Base-by-base conservation (phyloP, 2,797 vertebrate species). In the Neopelma chrysocephalum region DNA sequence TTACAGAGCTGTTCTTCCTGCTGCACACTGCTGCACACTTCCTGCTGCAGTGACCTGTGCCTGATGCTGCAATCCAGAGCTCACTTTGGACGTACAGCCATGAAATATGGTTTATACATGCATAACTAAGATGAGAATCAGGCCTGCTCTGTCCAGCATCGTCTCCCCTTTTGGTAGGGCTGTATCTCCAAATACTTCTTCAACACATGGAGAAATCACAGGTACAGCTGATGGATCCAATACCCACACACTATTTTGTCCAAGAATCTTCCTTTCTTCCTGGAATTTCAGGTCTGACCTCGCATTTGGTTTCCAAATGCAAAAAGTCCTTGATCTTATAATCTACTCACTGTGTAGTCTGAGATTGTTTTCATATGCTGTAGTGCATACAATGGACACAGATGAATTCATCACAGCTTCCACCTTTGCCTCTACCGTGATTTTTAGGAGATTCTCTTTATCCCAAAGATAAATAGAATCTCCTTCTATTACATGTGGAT, bases 391-490 rank as follows among this genome's bases (percentile, higher is more conserved):
- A 66, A 70, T 54, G 62, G 75, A 60, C 38, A 86, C 56, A 51
- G 36, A 69, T 60, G 43, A 94, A 96, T 64, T 73, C 54, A 64
- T 82, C 62, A 68, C 48, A 65, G 4, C 26, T 60, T 66, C 82
- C 82, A 92, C 51, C 69, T 87, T 91, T 92, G 38, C n/a, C 50
- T 87, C 64, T 61, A 12, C 48, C 65, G 16, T 53, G 70, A 84
- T 76, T 93, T 93, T 84, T 2, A 51, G 73, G 43, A 92, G 51
- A 93, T 84, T 93, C 51, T 45, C 73, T 96, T 90, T 73, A 90
- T 91, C 82, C 38, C 64, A 64, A 64, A 84, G 94, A 40, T 84
- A 62, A 31, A 62, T 29, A 62, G 38, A 62, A 42, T 42, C 38
- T 42, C 21, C 26, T 93, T 93, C 90, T 48, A 45, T 70, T 82